phyloP scores from a whole-genome alignment of 2,888 invertebrate genomes.

The Drosophila picticornis region DNA sequence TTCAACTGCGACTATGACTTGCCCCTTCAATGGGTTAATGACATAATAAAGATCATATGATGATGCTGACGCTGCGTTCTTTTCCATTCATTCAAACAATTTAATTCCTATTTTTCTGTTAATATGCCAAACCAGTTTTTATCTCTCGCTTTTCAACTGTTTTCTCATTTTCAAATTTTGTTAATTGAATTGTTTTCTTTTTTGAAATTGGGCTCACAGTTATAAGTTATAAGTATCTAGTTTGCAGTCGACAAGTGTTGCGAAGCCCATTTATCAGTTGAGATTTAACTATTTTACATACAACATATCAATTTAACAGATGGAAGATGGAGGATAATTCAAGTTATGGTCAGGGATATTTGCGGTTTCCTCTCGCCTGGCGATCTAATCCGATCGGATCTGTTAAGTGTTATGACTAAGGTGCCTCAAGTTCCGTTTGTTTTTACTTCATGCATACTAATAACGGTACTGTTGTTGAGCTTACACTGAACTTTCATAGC shows the following conservation, averaged over 20 bases:
- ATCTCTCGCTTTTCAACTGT: background rate
- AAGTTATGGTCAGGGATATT: background rate
- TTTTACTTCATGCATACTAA: slow-evolving; percentile 31
- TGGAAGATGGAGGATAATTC: background rate
- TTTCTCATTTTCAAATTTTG: slow-evolving; percentile 4
- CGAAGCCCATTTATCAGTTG: background rate
- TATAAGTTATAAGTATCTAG: background rate
- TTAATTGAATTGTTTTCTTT: slow-evolving; percentile 5
- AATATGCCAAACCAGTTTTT: slow-evolving; percentile 17
- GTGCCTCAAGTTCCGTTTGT: slow-evolving; percentile 46
- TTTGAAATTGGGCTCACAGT: background rate
- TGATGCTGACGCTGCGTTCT: slow-evolving; percentile 12
- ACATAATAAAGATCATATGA: slow-evolving; percentile 35
- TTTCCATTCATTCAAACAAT: background rate
- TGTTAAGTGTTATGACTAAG: slow-evolving; percentile 34
- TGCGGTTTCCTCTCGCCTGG: slow-evolving; percentile 23
- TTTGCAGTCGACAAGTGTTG: background rate
- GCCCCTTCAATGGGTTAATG: slow-evolving; percentile 34
- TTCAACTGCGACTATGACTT: slow-evolving; percentile 38
- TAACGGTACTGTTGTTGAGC: slow-evolving; percentile 42
- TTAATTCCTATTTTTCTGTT: background rate
- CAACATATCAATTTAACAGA: background rate
- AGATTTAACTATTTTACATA: background rate
- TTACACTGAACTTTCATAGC: slow-evolving; percentile 50
- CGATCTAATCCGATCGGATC: slow-evolving; percentile 27